Conservation (phyloP, 2,888 invertebrate genomes). For the Sceliomorpha sp. region DNA sequence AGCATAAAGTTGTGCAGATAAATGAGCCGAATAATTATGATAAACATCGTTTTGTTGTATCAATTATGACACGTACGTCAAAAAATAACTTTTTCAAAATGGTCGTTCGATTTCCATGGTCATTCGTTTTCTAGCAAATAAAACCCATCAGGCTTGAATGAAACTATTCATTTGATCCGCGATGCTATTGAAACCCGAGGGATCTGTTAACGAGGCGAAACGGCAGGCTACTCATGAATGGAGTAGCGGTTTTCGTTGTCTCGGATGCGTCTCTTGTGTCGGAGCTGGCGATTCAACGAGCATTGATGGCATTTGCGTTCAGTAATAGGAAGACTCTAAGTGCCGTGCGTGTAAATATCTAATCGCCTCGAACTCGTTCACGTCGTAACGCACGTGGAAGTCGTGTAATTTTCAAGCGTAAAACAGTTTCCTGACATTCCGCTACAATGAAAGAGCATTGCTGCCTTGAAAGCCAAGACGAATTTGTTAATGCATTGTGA, state of each 20-base stretch:
- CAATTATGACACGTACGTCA: too few relatives aligned
- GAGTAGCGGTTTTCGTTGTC: slow-evolving; percentile 66
- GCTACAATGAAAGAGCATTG: too few relatives aligned
- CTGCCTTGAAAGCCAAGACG: too few relatives aligned
- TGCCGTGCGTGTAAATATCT: slow-evolving; percentile 49
- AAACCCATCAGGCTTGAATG: slow-evolving; percentile 28
- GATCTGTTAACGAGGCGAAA: slow-evolving; percentile 47
- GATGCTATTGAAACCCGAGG: too few relatives aligned
- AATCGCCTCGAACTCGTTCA: slow-evolving; percentile 39
- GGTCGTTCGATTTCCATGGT: too few relatives aligned
- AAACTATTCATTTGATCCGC: slow-evolving; percentile 37
- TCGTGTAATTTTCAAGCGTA: slow-evolving; percentile 6
- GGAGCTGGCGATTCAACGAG: slow-evolving; percentile 1
- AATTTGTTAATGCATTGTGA: too few relatives aligned
- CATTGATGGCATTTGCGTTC: not conserved
- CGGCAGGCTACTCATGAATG: slow-evolving; percentile 53
- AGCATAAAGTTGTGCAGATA: too few relatives aligned
- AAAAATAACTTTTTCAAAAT: too few relatives aligned
- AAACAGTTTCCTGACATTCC: slow-evolving; percentile 29
- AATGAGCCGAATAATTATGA: too few relatives aligned
- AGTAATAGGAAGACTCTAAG: slow-evolving; percentile 37
- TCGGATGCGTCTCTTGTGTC: slow-evolving; percentile 57
- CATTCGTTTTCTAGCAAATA: slow-evolving; percentile 1
- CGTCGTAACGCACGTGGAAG: slow-evolving; percentile 32
- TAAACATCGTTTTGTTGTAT: too few relatives aligned